A percentile compares a stretch with the other conserved stretches of the same genome.
Evolutionary conservation across 2,888 invertebrate genomes (phyloP).

Genomic region (Heliconius aoede): DNA sequence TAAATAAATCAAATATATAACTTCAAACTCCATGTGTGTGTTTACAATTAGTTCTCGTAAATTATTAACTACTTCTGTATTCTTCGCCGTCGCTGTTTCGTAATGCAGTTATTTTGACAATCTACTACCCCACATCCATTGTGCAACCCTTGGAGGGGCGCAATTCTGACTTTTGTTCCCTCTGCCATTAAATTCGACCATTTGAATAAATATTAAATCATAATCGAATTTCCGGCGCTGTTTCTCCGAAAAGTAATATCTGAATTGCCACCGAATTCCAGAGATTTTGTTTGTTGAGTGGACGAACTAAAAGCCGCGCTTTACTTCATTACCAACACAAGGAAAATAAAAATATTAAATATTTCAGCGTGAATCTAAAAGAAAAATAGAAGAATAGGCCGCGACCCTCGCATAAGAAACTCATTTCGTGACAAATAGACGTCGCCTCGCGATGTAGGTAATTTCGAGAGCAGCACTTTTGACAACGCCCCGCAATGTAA

Average conservation of each 20-base stretch:
- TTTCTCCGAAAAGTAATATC: conserved; percentile 31
- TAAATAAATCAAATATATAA: not conserved
- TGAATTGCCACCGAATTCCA: too few relatives aligned
- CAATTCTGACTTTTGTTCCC: conserved; percentile 13
- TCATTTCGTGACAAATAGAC: conserved; percentile 49
- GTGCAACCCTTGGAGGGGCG: conserved; percentile 4
- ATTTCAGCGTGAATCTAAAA: too few relatives aligned
- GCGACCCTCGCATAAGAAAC: conserved; percentile 52
- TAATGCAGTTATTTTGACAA: conserved; percentile 12
- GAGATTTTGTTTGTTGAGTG: too few relatives aligned
- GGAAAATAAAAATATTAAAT: too few relatives aligned
- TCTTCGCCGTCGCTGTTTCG: not conserved
- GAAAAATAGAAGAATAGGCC: conserved; percentile 25
- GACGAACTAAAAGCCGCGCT: too few relatives aligned
- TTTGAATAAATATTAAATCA: conserved; percentile 31
- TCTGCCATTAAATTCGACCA: conserved; percentile 19
- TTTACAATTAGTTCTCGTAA: not conserved
- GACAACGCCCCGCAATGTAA: conserved; percentile 13
- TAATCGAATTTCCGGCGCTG: conserved; percentile 30
- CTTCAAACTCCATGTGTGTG: not conserved
- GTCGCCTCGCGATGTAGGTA: conserved; percentile 32
- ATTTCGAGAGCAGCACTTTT: conserved; percentile 26
- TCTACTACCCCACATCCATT: conserved; percentile 6
- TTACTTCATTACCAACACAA: too few relatives aligned
- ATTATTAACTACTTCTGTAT: not conserved